Evolutionary conservation across 2,797 vertebrate genomes (phyloP).

Genomic region (Brachyalestes nurse): DNA sequence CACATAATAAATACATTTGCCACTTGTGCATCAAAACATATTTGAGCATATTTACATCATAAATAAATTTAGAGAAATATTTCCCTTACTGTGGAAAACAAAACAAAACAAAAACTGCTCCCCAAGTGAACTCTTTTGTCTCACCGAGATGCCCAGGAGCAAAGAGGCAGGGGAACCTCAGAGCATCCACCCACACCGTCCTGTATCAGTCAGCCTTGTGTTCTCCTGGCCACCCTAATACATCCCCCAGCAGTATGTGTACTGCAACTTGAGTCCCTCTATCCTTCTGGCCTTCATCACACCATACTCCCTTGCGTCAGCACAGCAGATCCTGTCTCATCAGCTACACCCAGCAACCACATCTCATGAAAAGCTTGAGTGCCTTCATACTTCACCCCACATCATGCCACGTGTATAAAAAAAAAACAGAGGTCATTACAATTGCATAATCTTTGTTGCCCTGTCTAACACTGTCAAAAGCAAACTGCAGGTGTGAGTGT

Average conservation of each 20-base stretch:
- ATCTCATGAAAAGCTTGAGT: background rate
- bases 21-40: constrained; percentile 84
- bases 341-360: background rate
- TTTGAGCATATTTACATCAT: constrained; percentile 87
- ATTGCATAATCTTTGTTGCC: constrained; percentile 11
- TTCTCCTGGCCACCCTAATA: background rate
- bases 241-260: background rate
- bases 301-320: background rate
- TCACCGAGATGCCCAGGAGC: constrained; percentile 4
- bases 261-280: background rate
- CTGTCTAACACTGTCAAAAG: background rate
- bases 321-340: background rate
- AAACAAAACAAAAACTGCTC: constrained; percentile 64
- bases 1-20: constrained; percentile 98
- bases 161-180: constrained; percentile 1
- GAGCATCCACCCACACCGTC: background rate
- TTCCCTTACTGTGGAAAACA: constrained; percentile 83
- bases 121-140: constrained; percentile 28
- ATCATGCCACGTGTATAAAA: constrained; percentile 8
- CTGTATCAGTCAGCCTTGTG: background rate
- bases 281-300: background rate
- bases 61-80: constrained; percentile 91
- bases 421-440: constrained; percentile 30
- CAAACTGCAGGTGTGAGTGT: background rate
- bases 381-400: background rate